Conservation (phyloP, 2,888 invertebrate genomes). For the Leptopilina syphax region DNA sequence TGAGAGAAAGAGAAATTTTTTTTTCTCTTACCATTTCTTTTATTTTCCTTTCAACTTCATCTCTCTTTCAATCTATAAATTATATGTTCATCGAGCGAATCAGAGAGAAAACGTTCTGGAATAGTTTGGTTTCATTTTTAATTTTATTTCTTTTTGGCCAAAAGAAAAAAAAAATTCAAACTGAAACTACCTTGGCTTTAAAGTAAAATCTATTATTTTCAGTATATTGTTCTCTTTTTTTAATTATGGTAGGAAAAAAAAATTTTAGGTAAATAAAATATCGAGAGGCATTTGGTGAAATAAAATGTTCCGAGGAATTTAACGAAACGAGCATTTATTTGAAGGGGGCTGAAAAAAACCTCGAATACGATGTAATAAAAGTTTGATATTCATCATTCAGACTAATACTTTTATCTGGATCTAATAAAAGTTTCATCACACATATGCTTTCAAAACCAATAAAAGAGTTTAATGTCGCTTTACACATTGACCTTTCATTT, state of each 20-base stretch:
- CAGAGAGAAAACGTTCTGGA: not conserved
- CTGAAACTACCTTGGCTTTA: not conserved
- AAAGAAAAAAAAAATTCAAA: not conserved
- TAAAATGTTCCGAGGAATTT: no score
- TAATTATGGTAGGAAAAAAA: no score
- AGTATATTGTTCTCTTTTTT: no score
- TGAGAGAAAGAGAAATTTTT: not conserved
- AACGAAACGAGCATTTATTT: no score
- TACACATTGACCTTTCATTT: slow-evolving; percentile 4
- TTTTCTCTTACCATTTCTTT: not conserved
- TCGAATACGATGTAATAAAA: slow-evolving; percentile 1
- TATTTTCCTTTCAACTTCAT: not conserved
- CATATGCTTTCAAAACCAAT: slow-evolving; percentile 4
- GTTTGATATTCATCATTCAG: not conserved
- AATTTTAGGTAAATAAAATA: not conserved
- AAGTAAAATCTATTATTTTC: no score
- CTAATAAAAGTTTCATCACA: slow-evolving; percentile 5
- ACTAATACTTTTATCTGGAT: slow-evolving; percentile 4
- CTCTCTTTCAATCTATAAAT: slow-evolving; percentile 24
- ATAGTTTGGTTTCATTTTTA: not conserved
- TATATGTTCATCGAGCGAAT: slow-evolving; percentile 8
- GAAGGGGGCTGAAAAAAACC: no score
- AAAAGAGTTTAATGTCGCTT: slow-evolving; percentile 2
- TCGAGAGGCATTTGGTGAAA: not conserved
- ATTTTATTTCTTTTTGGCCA: not conserved